A percentile compares a stretch with the other conserved stretches of the same genome.
phyloP scores from a whole-genome alignment of 2,888 invertebrate species.

The Trypoxylon attenuatum region DNA sequence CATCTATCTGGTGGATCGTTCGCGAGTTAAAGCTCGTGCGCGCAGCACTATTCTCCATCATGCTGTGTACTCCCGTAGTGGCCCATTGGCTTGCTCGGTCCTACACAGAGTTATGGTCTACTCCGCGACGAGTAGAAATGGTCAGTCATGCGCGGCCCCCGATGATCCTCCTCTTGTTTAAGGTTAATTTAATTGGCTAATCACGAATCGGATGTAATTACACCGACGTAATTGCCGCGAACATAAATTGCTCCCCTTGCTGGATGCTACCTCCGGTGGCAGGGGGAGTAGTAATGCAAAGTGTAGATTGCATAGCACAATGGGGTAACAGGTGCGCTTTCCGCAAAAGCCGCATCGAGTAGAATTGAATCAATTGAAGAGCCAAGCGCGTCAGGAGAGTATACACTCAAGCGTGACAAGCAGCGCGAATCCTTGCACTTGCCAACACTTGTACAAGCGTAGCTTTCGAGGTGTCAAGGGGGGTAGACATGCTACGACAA shows the following conservation, averaged over 20 bases:
- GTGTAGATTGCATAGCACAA: too few relatives aligned
- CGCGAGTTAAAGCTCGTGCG: constrained; percentile 1
- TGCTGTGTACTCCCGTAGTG: not conserved
- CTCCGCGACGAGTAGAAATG: not conserved
- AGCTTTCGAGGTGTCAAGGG: constrained; percentile 47
- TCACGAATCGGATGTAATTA: too few relatives aligned
- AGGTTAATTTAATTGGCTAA: too few relatives aligned
- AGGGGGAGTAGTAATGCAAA: too few relatives aligned
- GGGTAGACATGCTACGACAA: constrained; percentile 51
- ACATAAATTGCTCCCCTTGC: too few relatives aligned
- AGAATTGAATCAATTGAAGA: constrained; percentile 47
- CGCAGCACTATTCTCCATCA: not conserved
- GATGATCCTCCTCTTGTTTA: too few relatives aligned
- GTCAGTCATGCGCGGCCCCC: not conserved
- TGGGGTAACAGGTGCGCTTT: not conserved
- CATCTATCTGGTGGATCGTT: constrained; percentile 8
- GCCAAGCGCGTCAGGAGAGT: constrained; percentile 21
- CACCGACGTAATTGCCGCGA: too few relatives aligned
- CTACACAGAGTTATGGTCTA: too few relatives aligned
- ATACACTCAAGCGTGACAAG: constrained; percentile 39
- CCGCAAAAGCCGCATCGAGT: constrained; percentile 3
- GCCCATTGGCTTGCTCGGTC: not conserved
- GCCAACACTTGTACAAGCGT: constrained; percentile 53
- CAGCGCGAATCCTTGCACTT: constrained; percentile 49
- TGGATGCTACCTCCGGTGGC: too few relatives aligned